Conservation (phyloP, 2,113 vertebrate genomes). For the Zapus hudsonius region DNA sequence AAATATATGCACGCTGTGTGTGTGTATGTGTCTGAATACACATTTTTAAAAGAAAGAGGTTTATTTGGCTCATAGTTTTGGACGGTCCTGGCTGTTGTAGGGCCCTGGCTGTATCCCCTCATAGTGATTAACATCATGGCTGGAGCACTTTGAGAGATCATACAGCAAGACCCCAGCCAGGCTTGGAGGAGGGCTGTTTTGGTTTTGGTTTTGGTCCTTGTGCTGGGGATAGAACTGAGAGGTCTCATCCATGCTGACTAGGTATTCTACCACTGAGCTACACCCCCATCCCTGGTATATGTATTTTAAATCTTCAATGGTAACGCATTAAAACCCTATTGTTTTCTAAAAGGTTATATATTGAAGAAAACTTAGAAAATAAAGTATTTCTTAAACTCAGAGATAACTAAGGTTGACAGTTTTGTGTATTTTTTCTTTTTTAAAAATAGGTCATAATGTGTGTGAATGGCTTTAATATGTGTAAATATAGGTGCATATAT, state of each 20-base stretch:
- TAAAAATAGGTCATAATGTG: slow-evolving; percentile 18
- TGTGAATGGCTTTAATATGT: not conserved
- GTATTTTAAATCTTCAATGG: not conserved
- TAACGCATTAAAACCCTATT: not conserved
- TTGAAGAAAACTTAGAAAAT: slow-evolving; percentile 28
- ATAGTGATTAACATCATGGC: no score
- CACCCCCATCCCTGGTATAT: not conserved
- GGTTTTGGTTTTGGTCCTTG: no score
- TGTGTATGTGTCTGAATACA: not conserved
- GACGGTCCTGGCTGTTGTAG: no score
- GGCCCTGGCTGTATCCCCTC: no score
- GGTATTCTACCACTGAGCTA: no score
- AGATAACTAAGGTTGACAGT: not conserved
- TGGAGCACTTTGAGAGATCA: no score
- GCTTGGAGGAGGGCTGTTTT: no score
- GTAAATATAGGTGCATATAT: not conserved
- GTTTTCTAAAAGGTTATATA: slow-evolving; percentile 15
- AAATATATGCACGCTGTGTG: not conserved
- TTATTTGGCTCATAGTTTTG: no score
- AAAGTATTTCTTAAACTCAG: slow-evolving; percentile 10
- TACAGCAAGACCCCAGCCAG: no score
- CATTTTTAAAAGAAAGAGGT: no score
- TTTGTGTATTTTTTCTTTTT: slow-evolving; percentile 41
- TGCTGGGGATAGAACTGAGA: not conserved
- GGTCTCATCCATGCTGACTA: not conserved